Conservation (phyloP, 2,888 invertebrate species). For the Yponomeuta cagnagella region DNA sequence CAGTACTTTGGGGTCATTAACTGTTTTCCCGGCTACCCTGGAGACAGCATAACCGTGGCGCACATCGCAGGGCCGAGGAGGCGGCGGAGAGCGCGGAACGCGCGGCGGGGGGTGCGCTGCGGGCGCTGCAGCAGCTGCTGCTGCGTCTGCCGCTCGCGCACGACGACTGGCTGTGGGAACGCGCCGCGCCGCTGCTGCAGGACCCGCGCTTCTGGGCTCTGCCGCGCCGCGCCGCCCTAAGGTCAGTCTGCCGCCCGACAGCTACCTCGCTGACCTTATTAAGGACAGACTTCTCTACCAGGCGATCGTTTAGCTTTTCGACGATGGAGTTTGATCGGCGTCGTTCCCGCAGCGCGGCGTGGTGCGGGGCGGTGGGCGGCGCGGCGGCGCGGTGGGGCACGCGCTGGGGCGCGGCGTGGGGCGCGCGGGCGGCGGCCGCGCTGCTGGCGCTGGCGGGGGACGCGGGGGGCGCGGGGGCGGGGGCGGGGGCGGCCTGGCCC, state of each 20-base stretch:
- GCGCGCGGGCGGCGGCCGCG: conserved; percentile 71
- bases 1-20: too few species aligned
- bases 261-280: too few species aligned
- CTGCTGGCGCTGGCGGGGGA: conserved; percentile 22
- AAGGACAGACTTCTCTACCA: too few species aligned
- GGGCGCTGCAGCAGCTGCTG: not conserved
- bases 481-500: conserved; percentile 83
- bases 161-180: conserved; percentile 51
- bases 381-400: conserved; percentile 73
- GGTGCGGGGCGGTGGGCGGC: conserved; percentile 79
- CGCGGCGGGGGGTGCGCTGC: not conserved
- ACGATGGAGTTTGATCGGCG: not conserved
- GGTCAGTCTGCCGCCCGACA: conserved; percentile 25
- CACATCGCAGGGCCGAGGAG: not conserved
- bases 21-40: too few species aligned
- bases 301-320: too few species aligned
- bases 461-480: conserved; percentile 61
- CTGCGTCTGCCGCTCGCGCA: conserved; percentile 44
- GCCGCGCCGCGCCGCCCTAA: conserved; percentile 68
- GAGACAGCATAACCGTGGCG: not conserved
- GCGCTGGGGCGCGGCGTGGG: conserved; percentile 60
- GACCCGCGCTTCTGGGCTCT: conserved; percentile 83
- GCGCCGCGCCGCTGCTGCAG: conserved; percentile 66
- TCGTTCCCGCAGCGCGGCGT: conserved; percentile 69
- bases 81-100: not conserved